phyloP scores from a whole-genome alignment of 2,113 vertebrate genomes.

The Jacana jacana region DNA sequence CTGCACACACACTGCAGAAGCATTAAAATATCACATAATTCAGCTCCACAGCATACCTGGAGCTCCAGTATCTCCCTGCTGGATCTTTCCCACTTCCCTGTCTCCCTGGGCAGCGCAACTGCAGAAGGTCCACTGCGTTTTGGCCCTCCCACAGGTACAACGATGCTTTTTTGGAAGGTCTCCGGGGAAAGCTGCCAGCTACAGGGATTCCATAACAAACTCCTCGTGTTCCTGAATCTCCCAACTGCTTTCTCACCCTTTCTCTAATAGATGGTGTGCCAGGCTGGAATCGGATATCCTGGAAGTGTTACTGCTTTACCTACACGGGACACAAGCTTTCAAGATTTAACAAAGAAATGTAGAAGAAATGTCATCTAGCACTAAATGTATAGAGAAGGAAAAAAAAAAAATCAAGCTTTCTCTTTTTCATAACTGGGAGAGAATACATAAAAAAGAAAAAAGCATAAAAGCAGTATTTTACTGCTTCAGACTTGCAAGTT shows the following conservation, averaged over 20 bases:
- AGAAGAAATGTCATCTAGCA: neutral
- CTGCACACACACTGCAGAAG: constrained; percentile 34
- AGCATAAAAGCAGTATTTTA: neutral
- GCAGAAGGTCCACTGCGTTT: neutral
- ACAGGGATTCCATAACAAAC: neutral
- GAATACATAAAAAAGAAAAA: constrained; percentile 6
- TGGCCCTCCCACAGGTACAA: neutral
- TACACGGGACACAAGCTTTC: neutral
- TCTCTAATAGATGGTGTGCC: neutral
- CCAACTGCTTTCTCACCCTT: constrained; percentile 14
- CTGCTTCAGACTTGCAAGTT: neutral
- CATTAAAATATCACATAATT: neutral
- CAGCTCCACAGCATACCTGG: neutral
- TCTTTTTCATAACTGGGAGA: neutral
- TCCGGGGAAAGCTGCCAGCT: neutral
- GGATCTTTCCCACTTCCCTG: neutral
- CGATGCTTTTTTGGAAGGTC: neutral
- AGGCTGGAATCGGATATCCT: neutral
- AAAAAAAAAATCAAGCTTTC: neutral
- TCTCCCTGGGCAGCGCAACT: neutral
- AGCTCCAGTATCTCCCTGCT: neutral
- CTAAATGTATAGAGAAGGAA: neutral
- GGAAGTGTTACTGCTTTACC: neutral
- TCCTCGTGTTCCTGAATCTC: neutral
- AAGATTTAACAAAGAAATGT: neutral